A percentile compares a stretch with the other conserved stretches of the same genome.
Conservation (phyloP, 2,113 vertebrate genomes). For the Engystomops pustulosus region DNA sequence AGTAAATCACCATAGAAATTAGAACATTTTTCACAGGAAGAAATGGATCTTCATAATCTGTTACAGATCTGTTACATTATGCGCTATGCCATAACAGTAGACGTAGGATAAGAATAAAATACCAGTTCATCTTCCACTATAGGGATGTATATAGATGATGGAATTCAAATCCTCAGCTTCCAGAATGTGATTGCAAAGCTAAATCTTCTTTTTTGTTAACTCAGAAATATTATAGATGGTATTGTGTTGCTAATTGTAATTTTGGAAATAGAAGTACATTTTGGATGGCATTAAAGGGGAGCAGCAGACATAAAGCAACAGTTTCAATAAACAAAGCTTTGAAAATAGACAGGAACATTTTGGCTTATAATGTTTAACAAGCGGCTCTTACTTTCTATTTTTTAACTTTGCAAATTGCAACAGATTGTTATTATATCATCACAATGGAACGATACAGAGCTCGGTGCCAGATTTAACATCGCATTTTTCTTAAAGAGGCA, state of each 20-base stretch:
- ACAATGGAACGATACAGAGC: conserved; percentile 49
- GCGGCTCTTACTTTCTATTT: conserved; percentile 54
- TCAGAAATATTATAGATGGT: conserved; percentile 32
- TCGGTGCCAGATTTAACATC: conserved; percentile 54
- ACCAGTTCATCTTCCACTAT: background rate
- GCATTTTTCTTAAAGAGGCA: conserved; percentile 58
- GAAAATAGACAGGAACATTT: conserved; percentile 46
- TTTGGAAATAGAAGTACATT: conserved; percentile 43
- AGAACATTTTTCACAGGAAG: no score
- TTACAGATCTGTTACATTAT: no score
- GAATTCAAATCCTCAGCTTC: background rate
- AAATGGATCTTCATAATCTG: no score
- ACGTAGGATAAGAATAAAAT: background rate
- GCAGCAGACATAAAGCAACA: conserved; percentile 41
- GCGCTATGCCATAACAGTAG: no score
- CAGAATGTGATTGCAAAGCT: conserved; percentile 4
- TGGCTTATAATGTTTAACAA: conserved; percentile 52
- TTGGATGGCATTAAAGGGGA: conserved; percentile 1
- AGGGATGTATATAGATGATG: background rate
- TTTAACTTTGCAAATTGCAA: conserved; percentile 58
- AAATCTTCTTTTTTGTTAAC: conserved; percentile 19
- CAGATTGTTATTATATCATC: conserved; percentile 58
- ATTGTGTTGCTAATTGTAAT: conserved; percentile 11
- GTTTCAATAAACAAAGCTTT: conserved; percentile 40
- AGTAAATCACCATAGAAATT: no score